Evolutionary conservation across 1,140 invertebrate species (phyloP), one percentile per base, ranked within the genome.

Genomic region (Drosophila eugracilis): DNA sequence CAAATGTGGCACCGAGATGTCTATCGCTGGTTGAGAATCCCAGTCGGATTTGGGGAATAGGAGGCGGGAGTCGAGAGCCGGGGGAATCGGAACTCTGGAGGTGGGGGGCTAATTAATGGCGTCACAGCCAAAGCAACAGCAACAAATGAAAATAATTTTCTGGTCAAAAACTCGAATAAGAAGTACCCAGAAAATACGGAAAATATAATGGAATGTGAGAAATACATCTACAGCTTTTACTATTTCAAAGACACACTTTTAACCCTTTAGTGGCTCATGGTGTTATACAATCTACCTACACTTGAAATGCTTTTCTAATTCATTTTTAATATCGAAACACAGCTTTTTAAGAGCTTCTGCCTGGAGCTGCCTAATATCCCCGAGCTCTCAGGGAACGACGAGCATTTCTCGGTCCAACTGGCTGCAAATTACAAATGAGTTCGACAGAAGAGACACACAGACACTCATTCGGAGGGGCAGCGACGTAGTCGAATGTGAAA

Each of bases 371-470:
- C 48, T 42, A 5, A 42, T 53, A 62, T 36, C n/a, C 34, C 28
- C 48, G 39, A 41, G 22, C 9, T 26, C 14, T 21, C 15, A 3
- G 2, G 12, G 10, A 28, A 9, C 21, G 3, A 1, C 9, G 10
- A 52, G 36, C 44, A 32, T 55, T 71, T 63, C 30, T 34, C 52
- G 53, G 28, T 42, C 36, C 26, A 41, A 75, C 72, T 74, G 53
- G 49, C 80, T 83, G 81, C 83, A 86, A 85, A 85, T 85, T 85
- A 85, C 81, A 85, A 88, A 86, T 88, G 83, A 86, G 81, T 60
- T 80, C 80, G 57, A 47, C 66, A 52, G 24, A 58, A 59, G 44
- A 69, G 65, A 71, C 22, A 42, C 15, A 26, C 39, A 52, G 19
- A 22, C 30, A 10, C 32, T 37, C 57, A 15, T 15, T 65, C 36